Base-by-base conservation (phyloP, 2,113 vertebrate genomes). In the Carassius auratus region DNA sequence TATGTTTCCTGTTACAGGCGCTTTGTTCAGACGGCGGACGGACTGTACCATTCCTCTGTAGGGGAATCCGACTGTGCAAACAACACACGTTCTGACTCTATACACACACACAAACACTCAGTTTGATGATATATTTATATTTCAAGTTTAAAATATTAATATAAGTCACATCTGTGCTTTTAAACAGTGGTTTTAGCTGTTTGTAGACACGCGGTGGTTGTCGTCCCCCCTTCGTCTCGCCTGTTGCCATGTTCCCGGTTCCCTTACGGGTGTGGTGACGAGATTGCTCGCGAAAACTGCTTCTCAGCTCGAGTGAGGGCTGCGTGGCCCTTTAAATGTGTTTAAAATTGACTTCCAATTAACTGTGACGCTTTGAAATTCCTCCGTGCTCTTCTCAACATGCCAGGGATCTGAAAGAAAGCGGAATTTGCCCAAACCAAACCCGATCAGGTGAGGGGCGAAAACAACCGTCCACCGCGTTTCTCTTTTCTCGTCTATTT, bases 181-280 rank as follows among this genome's bases (percentile, higher is more conserved):
- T 8, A 21, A 38, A 10, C 42, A 7, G 33, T 36, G 8, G 1
- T 30, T 3, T 71, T 59, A 33, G 4, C 1, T 21, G 19, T 10
- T 50, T 2, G 5, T 30, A 52, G 13, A 66, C 8, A 17, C 3
- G 57, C 42, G 5, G 19, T 64, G 21, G 42, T 4, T 0, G 19
- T 3, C n/a, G 7, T 3, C 90, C 87, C 93, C 93, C 93, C 93
- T 89, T 84, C 1, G 86, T 23, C 87, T 83, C 74, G 90, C 85
- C 90, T 94, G 94, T 95, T 95, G 95, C 93, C 91, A 95, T 94
- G 93, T 94, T 94, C 93, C 94, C 95, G 93, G 91, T 94, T 93
- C 86, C 85, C 86, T 93, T 94, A 95, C 94, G 95, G 95, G 95
- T 95, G 95, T 95, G 95, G 95, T 94, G 92, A 95, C 92, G 91